Evolutionary conservation across 2,797 vertebrate genomes (phyloP), one percentile per base, ranked within the genome.

Genomic region (Thunnus albacares): DNA sequence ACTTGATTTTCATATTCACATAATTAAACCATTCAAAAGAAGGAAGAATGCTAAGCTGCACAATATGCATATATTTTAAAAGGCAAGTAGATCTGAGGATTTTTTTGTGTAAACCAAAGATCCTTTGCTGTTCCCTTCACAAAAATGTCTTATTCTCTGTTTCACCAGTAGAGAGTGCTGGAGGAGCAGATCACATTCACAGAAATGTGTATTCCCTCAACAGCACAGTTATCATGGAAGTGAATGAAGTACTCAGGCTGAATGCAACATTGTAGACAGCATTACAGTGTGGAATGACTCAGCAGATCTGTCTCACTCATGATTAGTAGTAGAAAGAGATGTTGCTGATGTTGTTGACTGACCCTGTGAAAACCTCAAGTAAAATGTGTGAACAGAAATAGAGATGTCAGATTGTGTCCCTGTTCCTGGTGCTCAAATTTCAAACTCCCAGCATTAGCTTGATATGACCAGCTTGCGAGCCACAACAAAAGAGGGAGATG

Each of bases 351-450:
- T 24, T 75, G 75, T 75, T 81, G 71, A 75, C 41, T 65, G 64
- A 69, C 41, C 13, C 71, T 5, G 59, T 62, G 77, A 69, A 76
- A 89, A 79, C 52, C 15, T n/a, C 76, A 55, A 60, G 33, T 41
- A 24, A 26, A 64, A 79, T 66, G 62, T 84, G 84, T 88, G 68
- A 86, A 79, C 83, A 80, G 71, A 91, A 87, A 90, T 82, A 89
- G 83, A 89, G 62, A 64, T 61, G 80, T 80, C 79, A 86, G 79
- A 77, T 56, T 5, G 84, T 65, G 66, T 41, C 59, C 45, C 82
- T 89, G 72, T 84, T 81, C 79, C 71, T 82, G 80, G 71, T 90
- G 79, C 87, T 93, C 84, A 86, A 84, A 91, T 83, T 26, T 86
- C n/a, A 87, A 80, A 82, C 72, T 75, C 47, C 60, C 22, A 72